These are phyloP conservation scores for Pachyramphus minor DNA, from an alignment of 2,113 vertebrate species.

Conservation along the genomic window DNA sequence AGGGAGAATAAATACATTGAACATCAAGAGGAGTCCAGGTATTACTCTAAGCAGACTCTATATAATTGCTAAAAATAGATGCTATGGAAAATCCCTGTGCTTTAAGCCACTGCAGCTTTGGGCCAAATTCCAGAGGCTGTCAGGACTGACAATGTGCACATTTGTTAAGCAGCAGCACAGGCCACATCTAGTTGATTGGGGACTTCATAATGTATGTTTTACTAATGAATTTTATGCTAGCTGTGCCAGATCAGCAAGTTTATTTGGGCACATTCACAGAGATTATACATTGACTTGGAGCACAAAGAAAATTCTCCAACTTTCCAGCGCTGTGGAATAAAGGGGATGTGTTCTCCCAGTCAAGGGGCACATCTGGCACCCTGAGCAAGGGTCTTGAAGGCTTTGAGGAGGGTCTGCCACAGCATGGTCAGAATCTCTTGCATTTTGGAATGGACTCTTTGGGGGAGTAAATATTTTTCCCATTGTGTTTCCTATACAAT, in stretches of 20 bases:
- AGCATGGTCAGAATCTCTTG: neutral
- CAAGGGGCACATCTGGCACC: neutral
- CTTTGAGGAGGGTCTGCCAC: neutral
- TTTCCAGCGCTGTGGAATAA: neutral
- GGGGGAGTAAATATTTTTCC: neutral
- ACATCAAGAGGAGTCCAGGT: constrained; percentile 39
- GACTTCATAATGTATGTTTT: constrained; percentile 13
- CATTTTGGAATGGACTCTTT: neutral
- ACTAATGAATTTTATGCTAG: constrained; percentile 26
- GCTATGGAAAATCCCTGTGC: constrained; percentile 45
- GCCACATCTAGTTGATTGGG: neutral
- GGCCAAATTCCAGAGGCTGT: constrained; percentile 45
- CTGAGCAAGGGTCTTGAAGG: neutral
- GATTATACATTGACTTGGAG: neutral
- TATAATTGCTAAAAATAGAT: constrained; percentile 54
- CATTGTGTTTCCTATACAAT: neutral
- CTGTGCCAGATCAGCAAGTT: constrained; percentile 34
- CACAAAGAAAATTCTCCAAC: constrained; percentile 2
- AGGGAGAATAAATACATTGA: constrained; percentile 46
- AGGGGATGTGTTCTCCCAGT: neutral
- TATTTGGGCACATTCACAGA: constrained; percentile 40
- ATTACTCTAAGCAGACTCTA: constrained; percentile 17
- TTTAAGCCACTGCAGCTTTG: constrained; percentile 4
- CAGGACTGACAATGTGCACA: constrained; percentile 38
- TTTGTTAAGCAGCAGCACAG: constrained; percentile 24